These are phyloP conservation scores for Eurytoma adleriae DNA, from an alignment of 2,888 invertebrate genomes.

Conservation along the genomic window DNA sequence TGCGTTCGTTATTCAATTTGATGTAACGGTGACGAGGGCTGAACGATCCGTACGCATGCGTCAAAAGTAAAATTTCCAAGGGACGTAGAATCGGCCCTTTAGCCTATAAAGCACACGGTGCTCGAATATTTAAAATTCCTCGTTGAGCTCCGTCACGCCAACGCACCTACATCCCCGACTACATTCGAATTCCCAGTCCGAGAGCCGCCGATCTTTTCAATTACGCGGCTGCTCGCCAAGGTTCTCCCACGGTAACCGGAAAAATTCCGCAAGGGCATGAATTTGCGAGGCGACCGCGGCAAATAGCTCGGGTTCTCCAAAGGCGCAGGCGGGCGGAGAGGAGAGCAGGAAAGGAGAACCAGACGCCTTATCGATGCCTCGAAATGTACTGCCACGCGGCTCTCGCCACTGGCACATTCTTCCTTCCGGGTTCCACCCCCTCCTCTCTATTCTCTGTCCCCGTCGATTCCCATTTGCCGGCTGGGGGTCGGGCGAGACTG, in stretches of 20 bases:
- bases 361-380: conserved; percentile 48
- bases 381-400: conserved; percentile 42
- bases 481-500: conserved; percentile 55
- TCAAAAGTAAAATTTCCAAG: neutral
- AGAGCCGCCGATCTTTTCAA: conserved; percentile 38
- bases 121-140: conserved; percentile 35
- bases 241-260: conserved; percentile 12
- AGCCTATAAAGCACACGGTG: no score
- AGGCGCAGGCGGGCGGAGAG: neutral
- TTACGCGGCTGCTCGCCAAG: conserved; percentile 32
- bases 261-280: conserved; percentile 46
- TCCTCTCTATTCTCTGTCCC: conserved; percentile 28
- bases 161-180: conserved; percentile 12
- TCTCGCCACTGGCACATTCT: conserved; percentile 29
- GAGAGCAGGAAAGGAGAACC: neutral
- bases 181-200: conserved; percentile 30
- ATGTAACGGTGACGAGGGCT: no score
- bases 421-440: neutral
- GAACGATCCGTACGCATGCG: neutral
- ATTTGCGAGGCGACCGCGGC: conserved; percentile 5
- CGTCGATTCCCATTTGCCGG: conserved; percentile 63
- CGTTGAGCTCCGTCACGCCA: neutral
- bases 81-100: no score
- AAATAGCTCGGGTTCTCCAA: conserved; percentile 27
- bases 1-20: no score